These are phyloP conservation scores for Tanypteryx hageni DNA, from an alignment of 2,888 invertebrate genomes.

Conservation along the genomic window DNA sequence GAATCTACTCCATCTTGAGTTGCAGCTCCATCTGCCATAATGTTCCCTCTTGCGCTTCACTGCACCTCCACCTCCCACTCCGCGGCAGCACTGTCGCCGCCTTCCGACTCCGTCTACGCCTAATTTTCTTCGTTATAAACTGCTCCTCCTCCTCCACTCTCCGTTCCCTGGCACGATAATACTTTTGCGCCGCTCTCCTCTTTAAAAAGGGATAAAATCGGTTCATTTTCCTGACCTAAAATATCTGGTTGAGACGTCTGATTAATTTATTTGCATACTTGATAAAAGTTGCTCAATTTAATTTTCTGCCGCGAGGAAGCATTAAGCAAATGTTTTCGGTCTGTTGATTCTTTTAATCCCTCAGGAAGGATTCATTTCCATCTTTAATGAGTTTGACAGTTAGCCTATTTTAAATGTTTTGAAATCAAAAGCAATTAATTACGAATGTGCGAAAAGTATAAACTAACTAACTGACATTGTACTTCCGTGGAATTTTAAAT, in stretches of 20 bases:
- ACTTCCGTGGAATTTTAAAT: no score
- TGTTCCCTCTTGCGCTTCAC: no score
- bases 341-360: slow-evolving; percentile 27
- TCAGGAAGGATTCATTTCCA: slow-evolving; percentile 29
- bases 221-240: slow-evolving; percentile 29
- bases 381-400: slow-evolving; percentile 49
- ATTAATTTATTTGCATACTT: slow-evolving; percentile 61
- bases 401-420: background rate
- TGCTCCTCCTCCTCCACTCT: no score
- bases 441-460: background rate
- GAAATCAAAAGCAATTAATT: slow-evolving; percentile 7
- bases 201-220: background rate
- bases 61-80: no score
- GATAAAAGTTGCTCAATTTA: slow-evolving; percentile 50
- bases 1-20: background rate
- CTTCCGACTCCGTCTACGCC: no score
- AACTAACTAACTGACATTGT: no score
- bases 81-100: no score
- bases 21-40: background rate
- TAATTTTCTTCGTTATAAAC: no score
- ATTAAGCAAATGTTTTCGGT: slow-evolving; percentile 56
- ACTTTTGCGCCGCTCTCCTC: background rate
- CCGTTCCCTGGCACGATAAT: background rate
- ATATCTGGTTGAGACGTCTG: slow-evolving; percentile 49
- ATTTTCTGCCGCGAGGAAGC: slow-evolving; percentile 38